A percentile compares a stretch with the other conserved stretches of the same genome.
Evolutionary conservation across 2,888 invertebrate species (phyloP).

Genomic region (Myopa tessellatipennis): DNA sequence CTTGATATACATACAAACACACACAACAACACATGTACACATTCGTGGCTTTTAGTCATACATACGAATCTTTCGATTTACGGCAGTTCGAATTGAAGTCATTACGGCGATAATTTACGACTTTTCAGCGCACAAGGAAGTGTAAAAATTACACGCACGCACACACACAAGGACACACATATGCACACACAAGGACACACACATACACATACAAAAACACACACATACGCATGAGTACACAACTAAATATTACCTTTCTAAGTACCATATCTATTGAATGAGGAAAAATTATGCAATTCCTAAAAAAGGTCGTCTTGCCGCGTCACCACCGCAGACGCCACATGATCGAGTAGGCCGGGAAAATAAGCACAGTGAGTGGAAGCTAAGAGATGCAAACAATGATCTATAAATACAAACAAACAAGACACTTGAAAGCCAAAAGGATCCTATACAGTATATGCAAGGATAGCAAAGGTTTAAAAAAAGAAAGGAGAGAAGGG

Average conservation of each 20-base stretch:
- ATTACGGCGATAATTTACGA: constrained; percentile 39
- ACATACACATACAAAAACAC: background rate
- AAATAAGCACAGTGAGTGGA: background rate
- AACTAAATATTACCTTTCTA: background rate
- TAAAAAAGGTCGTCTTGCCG: constrained; percentile 5
- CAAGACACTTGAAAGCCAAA: constrained; percentile 24
- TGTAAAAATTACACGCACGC: constrained; percentile 26
- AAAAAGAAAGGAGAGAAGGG: background rate
- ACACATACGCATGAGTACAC: too few species aligned
- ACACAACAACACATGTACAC: background rate
- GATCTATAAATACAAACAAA: constrained; percentile 15
- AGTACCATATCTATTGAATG: constrained; percentile 11
- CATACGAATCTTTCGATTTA: constrained; percentile 40
- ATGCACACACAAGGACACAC: background rate
- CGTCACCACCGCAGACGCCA: constrained; percentile 11
- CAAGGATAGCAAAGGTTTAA: background rate
- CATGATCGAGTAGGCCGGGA: constrained; percentile 5
- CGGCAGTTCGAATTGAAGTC: constrained; percentile 40
- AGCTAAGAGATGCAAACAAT: constrained; percentile 1
- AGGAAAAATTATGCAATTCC: constrained; percentile 33
- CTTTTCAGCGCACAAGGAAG: constrained; percentile 28
- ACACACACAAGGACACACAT: background rate
- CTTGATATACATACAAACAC: constrained; percentile 14
- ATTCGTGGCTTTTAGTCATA: background rate
- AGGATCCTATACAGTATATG: background rate